Percentiles rank a stretch among this genome's conserved stretches.
These are phyloP conservation scores for Lysandra bellargus DNA, from an alignment of 2,888 invertebrate species.

Conservation along the genomic window DNA sequence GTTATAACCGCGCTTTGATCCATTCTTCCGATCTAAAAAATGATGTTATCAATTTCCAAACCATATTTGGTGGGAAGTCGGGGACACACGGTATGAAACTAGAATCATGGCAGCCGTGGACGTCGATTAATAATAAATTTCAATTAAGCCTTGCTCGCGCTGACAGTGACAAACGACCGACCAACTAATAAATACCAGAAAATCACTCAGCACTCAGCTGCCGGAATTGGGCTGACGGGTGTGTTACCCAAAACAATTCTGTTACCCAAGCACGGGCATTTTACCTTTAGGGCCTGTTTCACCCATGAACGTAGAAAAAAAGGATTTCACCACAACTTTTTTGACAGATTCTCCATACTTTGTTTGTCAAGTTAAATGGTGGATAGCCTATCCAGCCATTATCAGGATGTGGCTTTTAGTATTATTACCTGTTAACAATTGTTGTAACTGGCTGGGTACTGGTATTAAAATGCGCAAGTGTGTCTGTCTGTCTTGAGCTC, in stretches of 20 bases:
- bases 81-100: conserved; percentile 14
- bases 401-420: too few species aligned
- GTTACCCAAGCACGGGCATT: not conserved
- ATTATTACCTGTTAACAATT: too few species aligned
- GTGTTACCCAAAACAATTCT: not conserved
- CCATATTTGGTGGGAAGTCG: not conserved
- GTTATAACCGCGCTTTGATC: too few species aligned
- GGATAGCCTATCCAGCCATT: too few species aligned
- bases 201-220: conserved; percentile 34
- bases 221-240: not conserved
- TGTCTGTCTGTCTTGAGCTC: too few species aligned
- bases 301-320: too few species aligned
- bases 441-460: too few species aligned
- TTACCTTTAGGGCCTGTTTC: too few species aligned
- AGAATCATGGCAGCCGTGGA: conserved; percentile 32
- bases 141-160: conserved; percentile 43
- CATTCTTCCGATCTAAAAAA: not conserved
- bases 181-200: conserved; percentile 41
- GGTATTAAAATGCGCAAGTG: too few species aligned
- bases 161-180: conserved; percentile 44
- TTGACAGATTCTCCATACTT: too few species aligned
- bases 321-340: too few species aligned
- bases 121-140: conserved; percentile 46
- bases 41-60: not conserved
- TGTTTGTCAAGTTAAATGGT: too few species aligned